Percentiles rank a stretch among this genome's conserved stretches.
These are phyloP conservation scores for Frankliniella intonsa DNA, from an alignment of 2,888 invertebrate species.

Conservation along the genomic window DNA sequence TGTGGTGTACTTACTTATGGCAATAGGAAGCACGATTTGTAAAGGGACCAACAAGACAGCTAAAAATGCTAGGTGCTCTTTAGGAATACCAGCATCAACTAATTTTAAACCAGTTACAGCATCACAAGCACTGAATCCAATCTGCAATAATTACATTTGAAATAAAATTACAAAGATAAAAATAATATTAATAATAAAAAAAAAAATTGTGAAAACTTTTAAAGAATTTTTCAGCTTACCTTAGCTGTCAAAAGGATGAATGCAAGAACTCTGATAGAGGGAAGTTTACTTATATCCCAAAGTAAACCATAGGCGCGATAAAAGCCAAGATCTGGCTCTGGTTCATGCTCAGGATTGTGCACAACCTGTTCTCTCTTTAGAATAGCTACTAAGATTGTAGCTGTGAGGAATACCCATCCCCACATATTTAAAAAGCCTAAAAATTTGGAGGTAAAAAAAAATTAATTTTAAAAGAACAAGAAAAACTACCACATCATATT, in stretches of 20 bases:
- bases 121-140: slow-evolving; percentile 94
- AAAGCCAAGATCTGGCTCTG: slow-evolving; percentile 72
- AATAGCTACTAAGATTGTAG: slow-evolving; percentile 65
- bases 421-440: slow-evolving; percentile 88
- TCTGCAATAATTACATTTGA: slow-evolving; percentile 49
- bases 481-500: no score
- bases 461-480: neutral
- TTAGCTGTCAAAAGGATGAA: slow-evolving; percentile 69
- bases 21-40: slow-evolving; percentile 85
- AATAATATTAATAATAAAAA: neutral
- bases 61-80: slow-evolving; percentile 87
- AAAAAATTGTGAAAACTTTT: neutral
- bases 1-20: slow-evolving; percentile 76
- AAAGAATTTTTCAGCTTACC: slow-evolving; percentile 9
- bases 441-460: slow-evolving; percentile 36
- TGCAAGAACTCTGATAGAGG: slow-evolving; percentile 72
- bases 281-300: slow-evolving; percentile 47
- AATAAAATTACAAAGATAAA: neutral
- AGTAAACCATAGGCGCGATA: slow-evolving; percentile 71
- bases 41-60: slow-evolving; percentile 91
- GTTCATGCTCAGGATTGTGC: slow-evolving; percentile 76
- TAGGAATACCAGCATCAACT: slow-evolving; percentile 93
- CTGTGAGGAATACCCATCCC: slow-evolving; percentile 85
- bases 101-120: slow-evolving; percentile 91
- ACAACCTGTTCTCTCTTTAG: slow-evolving; percentile 52